phyloP scores from a whole-genome alignment of 2,888 invertebrate genomes.

The Leptinotarsa haldemani region DNA sequence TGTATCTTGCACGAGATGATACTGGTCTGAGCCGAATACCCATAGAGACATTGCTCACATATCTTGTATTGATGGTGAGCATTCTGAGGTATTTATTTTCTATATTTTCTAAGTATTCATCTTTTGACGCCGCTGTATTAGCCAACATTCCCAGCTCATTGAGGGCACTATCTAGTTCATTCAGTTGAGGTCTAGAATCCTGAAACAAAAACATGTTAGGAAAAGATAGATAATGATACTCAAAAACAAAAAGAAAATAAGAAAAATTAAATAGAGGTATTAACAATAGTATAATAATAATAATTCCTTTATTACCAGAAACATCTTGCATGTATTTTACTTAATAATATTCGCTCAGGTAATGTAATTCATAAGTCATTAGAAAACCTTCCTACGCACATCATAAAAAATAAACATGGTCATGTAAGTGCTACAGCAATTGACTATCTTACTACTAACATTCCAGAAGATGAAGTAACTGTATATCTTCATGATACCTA shows the following conservation, averaged over 20 bases:
- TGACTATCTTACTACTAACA: no score
- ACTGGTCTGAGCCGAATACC: constrained; percentile 70
- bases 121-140: constrained; percentile 67
- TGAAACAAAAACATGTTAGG: constrained; percentile 2
- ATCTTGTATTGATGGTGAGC: constrained; percentile 68
- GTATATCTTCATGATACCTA: no score
- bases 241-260: not conserved
- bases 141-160: constrained; percentile 74
- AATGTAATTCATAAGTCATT: no score
- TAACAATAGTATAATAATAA: not conserved
- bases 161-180: constrained; percentile 71
- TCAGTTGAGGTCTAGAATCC: constrained; percentile 55
- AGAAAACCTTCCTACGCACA: no score
- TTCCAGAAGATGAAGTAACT: no score
- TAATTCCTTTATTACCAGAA: no score
- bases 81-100: constrained; percentile 65
- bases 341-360: no score
- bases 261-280: not conserved
- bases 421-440: no score
- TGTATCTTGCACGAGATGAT: constrained; percentile 68
- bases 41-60: constrained; percentile 74
- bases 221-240: not conserved
- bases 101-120: constrained; percentile 70
- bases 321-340: no score
- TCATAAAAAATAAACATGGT: no score